Conservation (phyloP, 2,113 vertebrate genomes). For the Rhea pennata region DNA sequence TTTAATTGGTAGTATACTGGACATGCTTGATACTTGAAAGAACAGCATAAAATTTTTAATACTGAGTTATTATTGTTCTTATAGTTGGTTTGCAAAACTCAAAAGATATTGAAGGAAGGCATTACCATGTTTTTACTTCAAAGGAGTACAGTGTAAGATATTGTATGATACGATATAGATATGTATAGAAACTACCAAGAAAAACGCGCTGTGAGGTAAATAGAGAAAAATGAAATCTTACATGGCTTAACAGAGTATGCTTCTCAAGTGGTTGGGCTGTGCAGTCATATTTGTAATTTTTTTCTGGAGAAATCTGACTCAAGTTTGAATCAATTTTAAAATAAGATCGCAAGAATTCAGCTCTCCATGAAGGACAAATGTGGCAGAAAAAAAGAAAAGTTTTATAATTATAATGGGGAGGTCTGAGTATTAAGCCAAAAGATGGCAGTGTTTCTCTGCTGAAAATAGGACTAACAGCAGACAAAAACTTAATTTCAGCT, state of each 20-base stretch:
- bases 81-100: background rate
- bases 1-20: background rate
- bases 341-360: background rate
- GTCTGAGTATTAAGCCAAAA: constrained; percentile 66
- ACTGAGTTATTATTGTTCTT: background rate
- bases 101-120: background rate
- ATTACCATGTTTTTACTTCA: background rate
- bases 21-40: background rate
- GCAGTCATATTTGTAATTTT: background rate
- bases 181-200: background rate
- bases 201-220: background rate
- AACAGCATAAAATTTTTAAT: background rate
- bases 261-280: background rate
- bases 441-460: constrained; percentile 80
- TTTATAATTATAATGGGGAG: background rate
- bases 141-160: background rate
- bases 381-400: background rate
- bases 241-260: background rate
- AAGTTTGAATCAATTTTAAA: background rate
- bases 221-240: background rate
- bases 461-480: constrained; percentile 11
- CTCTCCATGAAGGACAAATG: background rate
- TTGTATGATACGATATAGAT: background rate
- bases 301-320: background rate
- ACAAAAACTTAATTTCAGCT: constrained; percentile 25